Percentiles rank a stretch among this genome's conserved stretches.
Evolutionary conservation across 37 sponge, comb jelly and placozoan species (phyloP).

Genomic region (Bolinopsis microptera): DNA sequence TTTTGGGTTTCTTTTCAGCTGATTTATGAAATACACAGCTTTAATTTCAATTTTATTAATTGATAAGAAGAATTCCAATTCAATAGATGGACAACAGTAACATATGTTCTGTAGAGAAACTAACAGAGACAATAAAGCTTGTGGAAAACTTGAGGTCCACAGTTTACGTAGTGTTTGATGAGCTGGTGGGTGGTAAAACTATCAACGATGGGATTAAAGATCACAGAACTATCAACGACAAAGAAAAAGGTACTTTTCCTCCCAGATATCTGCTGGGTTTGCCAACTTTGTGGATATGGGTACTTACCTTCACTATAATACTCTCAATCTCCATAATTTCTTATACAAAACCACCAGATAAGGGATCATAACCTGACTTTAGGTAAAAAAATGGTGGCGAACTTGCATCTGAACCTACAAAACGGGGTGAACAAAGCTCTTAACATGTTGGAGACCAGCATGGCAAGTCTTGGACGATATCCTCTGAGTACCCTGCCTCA

Average conservation of each 20-base stretch:
- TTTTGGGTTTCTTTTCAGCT: no score
- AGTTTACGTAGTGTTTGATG: slow-evolving; percentile 42
- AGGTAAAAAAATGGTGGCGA: slow-evolving; percentile 47
- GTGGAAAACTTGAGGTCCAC: slow-evolving; percentile 30
- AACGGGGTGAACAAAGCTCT: slow-evolving; percentile 49
- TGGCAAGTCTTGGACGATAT: slow-evolving; percentile 26
- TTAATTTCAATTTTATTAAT: no score
- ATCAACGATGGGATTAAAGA: slow-evolving; percentile 61
- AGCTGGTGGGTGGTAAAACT: slow-evolving; percentile 55
- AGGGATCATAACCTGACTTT: no score
- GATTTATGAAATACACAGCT: no score
- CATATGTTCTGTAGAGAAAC: slow-evolving; percentile 7
- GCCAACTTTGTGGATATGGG: not conserved
- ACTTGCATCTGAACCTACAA: slow-evolving; percentile 32
- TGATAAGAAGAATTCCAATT: no score
- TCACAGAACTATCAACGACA: slow-evolving; percentile 63
- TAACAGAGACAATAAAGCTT: slow-evolving; percentile 34
- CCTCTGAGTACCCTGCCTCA: slow-evolving; percentile 51
- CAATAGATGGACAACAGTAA: not conserved
- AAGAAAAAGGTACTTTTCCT: slow-evolving; percentile 62
- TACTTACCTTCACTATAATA: no score
- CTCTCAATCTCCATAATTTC: no score
- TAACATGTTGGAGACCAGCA: slow-evolving; percentile 15
- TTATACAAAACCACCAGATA: no score
- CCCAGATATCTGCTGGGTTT: no score